Evolutionary conservation across 2,113 vertebrate genomes (phyloP), one percentile per base, ranked within the genome.

Genomic region (Syngnathus floridae): DNA sequence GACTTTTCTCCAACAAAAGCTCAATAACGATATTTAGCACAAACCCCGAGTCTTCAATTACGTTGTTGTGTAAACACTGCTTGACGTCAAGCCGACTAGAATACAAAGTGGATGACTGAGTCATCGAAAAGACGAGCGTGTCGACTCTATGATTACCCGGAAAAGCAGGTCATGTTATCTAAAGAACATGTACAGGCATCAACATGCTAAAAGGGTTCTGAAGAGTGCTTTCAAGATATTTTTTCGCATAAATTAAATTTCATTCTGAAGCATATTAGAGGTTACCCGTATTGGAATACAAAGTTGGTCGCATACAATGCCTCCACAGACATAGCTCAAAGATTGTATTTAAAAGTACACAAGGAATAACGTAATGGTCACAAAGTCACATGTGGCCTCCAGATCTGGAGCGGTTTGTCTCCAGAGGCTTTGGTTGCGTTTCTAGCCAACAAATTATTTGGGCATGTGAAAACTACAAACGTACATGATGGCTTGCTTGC

Each of bases 131-230:
- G 51, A 6, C 35, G 26, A 35, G 26, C 6, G 5, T 56, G 13
- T 16, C 26, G 5, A 14, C 26, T 14, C 12, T 31, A 2, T 31
- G 22, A 31, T 35, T 56, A 31, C 54, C 54, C 16, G 31, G 7
- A 56, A 13, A 35, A 54, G 14, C 1, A 37, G 55, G 67, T 71
- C 48, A 51, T 67, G 62, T 68, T 79, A 46, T 57, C 31, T 26
- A 13, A 55, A 56, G 14, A 11, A 56, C 4, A 7, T 56, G 52
- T 56, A 35, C 26, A 26, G 26, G 26, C 26, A 56, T 56, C 26
- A 35, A 56, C 54, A 17, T 17, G 54, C 54, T 14, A 35, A 35
- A 35, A 56, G 3, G 3, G 31, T 14, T 31, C 5, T 2, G 22
- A 54, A 26, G 21, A 26, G 21, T 10, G 31, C 22, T 55, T 55